phyloP scores from a whole-genome alignment of 2,888 invertebrate species.

The Tortrix viridana region DNA sequence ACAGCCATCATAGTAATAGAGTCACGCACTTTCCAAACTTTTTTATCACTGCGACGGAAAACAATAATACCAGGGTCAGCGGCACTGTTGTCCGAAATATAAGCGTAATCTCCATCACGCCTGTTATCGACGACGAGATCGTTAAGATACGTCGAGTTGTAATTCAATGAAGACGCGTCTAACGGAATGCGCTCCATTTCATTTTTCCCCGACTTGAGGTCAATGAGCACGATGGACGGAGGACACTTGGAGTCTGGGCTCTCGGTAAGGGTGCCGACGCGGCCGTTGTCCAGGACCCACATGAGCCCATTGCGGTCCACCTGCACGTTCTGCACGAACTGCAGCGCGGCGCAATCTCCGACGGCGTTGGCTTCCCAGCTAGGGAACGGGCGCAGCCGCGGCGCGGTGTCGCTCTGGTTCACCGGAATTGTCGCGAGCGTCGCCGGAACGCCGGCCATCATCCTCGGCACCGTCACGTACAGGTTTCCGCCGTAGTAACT shows the following conservation, averaged over 20 bases:
- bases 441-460: slow-evolving; percentile 88
- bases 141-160: slow-evolving; percentile 86
- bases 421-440: slow-evolving; percentile 86
- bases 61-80: slow-evolving; percentile 89
- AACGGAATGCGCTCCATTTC: slow-evolving; percentile 85
- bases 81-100: slow-evolving; percentile 88
- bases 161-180: slow-evolving; percentile 84
- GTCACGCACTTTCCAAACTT: slow-evolving; percentile 89
- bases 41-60: slow-evolving; percentile 85
- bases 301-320: slow-evolving; percentile 88
- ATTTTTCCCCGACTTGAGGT: slow-evolving; percentile 85
- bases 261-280: slow-evolving; percentile 84
- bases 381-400: slow-evolving; percentile 87
- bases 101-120: slow-evolving; percentile 87
- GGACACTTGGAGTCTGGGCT: slow-evolving; percentile 84
- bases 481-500: slow-evolving; percentile 87
- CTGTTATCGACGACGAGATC: slow-evolving; percentile 90
- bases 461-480: slow-evolving; percentile 88
- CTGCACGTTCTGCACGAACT: slow-evolving; percentile 90
- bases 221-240: slow-evolving; percentile 87
- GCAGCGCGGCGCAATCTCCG: slow-evolving; percentile 88
- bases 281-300: slow-evolving; percentile 88
- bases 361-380: slow-evolving; percentile 87
- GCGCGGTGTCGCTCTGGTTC: slow-evolving; percentile 78
- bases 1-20: slow-evolving; percentile 86